A percentile compares a stretch with the other conserved stretches of the same genome.
phyloP scores from a whole-genome alignment of 2,888 invertebrate species.

The Petrophora chlorosata region DNA sequence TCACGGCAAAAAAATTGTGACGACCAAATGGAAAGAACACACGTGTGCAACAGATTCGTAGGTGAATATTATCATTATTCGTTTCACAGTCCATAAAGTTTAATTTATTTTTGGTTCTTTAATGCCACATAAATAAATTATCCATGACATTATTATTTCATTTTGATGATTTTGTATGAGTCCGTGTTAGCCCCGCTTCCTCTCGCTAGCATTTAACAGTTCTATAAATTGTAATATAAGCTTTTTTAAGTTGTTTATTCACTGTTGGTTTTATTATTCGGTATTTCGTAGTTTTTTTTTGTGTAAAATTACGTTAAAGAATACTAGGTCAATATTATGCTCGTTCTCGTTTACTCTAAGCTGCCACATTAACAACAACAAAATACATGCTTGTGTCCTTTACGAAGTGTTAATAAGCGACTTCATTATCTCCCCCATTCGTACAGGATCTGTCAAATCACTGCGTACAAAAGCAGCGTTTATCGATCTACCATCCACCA shows the following conservation, averaged over 20 bases:
- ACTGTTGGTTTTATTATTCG: too few relatives aligned
- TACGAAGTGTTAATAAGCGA: slow-evolving; percentile 37
- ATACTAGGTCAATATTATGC: too few relatives aligned
- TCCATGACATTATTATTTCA: too few relatives aligned
- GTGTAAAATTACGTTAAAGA: too few relatives aligned
- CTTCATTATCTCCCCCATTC: slow-evolving; percentile 39
- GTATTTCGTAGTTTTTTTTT: too few relatives aligned
- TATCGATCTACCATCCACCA: slow-evolving; percentile 63
- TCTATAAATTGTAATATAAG: too few relatives aligned
- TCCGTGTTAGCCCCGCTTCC: too few relatives aligned
- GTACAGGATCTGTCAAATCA: slow-evolving; percentile 65
- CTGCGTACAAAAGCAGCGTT: slow-evolving; percentile 47
- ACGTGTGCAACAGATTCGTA: slow-evolving; percentile 23
- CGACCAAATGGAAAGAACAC: slow-evolving; percentile 4
- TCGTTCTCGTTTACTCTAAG: not conserved
- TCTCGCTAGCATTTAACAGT: too few relatives aligned
- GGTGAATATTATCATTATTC: slow-evolving; percentile 15
- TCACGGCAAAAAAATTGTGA: not conserved
- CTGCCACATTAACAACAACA: not conserved
- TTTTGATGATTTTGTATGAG: too few relatives aligned
- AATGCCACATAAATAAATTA: slow-evolving; percentile 3
- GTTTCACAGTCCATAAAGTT: slow-evolving; percentile 11
- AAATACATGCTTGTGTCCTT: slow-evolving; percentile 12
- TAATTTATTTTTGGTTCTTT: slow-evolving; percentile 14
- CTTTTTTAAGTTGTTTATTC: too few relatives aligned